Conservation (phyloP, 2,113 vertebrate species). For the Chloroceryle aenea region DNA sequence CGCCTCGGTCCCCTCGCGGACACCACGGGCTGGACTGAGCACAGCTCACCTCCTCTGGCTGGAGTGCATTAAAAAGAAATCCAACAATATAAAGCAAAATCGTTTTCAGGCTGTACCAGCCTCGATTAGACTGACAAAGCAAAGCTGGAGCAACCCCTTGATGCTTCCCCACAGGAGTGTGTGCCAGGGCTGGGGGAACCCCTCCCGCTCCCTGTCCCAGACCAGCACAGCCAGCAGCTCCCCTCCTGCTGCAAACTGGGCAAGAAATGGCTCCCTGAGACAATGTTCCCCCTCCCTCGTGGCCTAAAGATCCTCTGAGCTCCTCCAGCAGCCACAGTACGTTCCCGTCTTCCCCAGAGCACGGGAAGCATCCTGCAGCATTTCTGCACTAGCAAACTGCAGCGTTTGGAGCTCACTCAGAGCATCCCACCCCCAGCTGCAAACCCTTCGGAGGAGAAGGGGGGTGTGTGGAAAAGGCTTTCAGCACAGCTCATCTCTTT, state of each 20-base stretch:
- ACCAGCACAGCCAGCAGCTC: not conserved
- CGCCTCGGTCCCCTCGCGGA: not conserved
- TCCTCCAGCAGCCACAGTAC: not conserved
- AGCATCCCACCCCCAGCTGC: not conserved
- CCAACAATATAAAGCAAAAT: not conserved
- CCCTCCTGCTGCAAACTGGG: not conserved
- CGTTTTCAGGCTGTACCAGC: not conserved
- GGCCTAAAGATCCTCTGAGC: not conserved
- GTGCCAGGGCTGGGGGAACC: not conserved
- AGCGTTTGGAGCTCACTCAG: not conserved
- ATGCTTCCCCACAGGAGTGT: not conserved
- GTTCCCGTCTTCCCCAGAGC: not conserved
- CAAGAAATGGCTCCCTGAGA: accelerated
- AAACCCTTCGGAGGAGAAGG: not conserved
- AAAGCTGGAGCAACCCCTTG: not conserved
- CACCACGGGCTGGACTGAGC: accelerated
- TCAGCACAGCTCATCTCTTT: not conserved
- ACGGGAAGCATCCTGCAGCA: accelerated
- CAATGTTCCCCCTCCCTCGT: too few species aligned
- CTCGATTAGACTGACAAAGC: not conserved
- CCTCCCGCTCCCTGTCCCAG: not conserved
- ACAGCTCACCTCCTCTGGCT: not conserved
- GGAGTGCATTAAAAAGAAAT: not conserved
- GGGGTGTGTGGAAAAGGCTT: not conserved
- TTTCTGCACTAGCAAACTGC: not conserved